Base-by-base conservation (phyloP, 2,113 vertebrate genomes). In the Marmota flaviventris region DNA sequence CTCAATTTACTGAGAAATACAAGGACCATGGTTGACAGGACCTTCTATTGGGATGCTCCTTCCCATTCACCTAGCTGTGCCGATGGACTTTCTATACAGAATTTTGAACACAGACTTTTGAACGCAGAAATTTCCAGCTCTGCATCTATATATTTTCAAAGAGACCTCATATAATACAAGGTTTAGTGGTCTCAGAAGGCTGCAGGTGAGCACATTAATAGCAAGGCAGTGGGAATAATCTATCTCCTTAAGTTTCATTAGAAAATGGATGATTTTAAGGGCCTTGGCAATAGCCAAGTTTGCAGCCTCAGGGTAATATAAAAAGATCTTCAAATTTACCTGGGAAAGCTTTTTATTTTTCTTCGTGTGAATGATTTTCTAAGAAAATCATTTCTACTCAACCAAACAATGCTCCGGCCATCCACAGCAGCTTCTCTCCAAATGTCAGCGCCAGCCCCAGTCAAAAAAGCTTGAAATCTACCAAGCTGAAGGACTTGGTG, bases 341-440 rank as follows among this genome's bases (percentile, higher is more conserved):
- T 63, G 39, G 79, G 63, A 45, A 79, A 84, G 48, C 22, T n/a
- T 45, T 58, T 39, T 51, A n/a, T 58, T 32, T 83, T 48, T 25
- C 51, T 32, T 42, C 9, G 3, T 84, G 7, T 42, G 70, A 83
- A 63, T 13, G 45, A 58, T 89, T 72, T 77, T 63, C 39, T 6
- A 24, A 17, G 53, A 39, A 77, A 39, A 12, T 51, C 39, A 39
- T 39, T 39, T 39, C 39, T 39, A 39, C 39, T 39, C 98, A 97
- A 85, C 97, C 96, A 63, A 97, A 98, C 98, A 96, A 96, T 1
- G 88, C 91, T 83, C 12, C 0, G 93, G 85, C 93, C 0, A 51
- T 81, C 1, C 8, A 39, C 73, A 27, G 94, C 98, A 98, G 97
- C 98, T 96, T 98, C 24, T 34, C 85, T 82, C 58, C 75, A 85